Conservation (phyloP, 2,797 vertebrate genomes). For the Champsocephalus esox region DNA sequence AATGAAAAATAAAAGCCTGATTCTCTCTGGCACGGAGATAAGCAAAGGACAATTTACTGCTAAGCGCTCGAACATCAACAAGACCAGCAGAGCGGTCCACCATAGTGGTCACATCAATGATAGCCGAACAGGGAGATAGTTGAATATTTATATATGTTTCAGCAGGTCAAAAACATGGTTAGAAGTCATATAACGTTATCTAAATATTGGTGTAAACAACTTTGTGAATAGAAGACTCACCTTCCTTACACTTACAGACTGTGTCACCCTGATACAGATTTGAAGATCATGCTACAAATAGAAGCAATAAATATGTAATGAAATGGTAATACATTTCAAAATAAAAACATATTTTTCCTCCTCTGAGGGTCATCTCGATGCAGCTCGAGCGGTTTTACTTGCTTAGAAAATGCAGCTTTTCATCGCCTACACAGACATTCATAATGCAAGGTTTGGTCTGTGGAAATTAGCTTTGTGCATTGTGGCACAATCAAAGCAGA, state of each 20-base stretch:
- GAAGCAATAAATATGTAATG: neutral
- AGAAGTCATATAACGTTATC: neutral
- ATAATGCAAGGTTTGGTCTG: constrained; percentile 40
- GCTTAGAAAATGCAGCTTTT: constrained; percentile 22
- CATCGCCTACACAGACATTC: constrained; percentile 32
- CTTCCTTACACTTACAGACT: neutral
- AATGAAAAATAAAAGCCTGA: neutral
- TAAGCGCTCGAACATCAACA: no score
- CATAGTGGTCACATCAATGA: neutral
- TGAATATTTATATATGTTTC: neutral
- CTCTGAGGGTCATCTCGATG: constrained; percentile 30
- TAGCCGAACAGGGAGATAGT: neutral
- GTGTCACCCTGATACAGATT: neutral
- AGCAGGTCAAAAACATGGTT: neutral
- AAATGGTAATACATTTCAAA: neutral
- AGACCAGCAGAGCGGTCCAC: no score
- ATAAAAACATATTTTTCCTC: constrained; percentile 2
- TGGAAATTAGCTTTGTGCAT: constrained; percentile 57
- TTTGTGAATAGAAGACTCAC: neutral
- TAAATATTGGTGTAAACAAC: neutral
- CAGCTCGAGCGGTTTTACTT: constrained; percentile 15
- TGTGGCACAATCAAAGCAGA: constrained; percentile 62
- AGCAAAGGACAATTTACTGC: neutral
- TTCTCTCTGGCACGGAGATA: neutral
- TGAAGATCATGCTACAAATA: constrained; percentile 6